Conservation (phyloP, 2,888 invertebrate genomes). For the Mayetiola destructor region DNA sequence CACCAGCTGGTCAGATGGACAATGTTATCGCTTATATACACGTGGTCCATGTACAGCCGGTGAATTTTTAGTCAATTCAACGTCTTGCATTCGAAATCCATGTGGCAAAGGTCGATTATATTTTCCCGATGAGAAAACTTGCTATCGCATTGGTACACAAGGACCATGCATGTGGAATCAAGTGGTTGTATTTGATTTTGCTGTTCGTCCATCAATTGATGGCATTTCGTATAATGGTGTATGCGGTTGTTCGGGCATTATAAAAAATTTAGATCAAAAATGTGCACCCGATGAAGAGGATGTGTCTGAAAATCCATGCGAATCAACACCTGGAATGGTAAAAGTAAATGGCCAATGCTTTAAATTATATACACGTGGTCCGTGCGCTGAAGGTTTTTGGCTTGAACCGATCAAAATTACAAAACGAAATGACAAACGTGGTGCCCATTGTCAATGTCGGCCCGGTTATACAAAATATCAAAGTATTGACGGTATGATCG, state of each 20-base stretch:
- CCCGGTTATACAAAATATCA: constrained; percentile 44
- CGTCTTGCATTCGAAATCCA: constrained; percentile 53
- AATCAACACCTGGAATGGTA: constrained; percentile 46
- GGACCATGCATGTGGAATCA: constrained; percentile 61
- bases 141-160: constrained; percentile 61
- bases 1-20: constrained; percentile 44
- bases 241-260: constrained; percentile 51
- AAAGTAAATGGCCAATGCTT: constrained; percentile 55
- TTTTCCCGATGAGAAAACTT: constrained; percentile 55
- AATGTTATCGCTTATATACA: constrained; percentile 65
- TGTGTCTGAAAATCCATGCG: constrained; percentile 36
- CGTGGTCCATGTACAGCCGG: constrained; percentile 58
- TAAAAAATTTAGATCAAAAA: constrained; percentile 33
- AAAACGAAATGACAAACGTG: constrained; percentile 21
- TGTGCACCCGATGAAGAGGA: constrained; percentile 25
- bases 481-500: constrained; percentile 29
- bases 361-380: constrained; percentile 61
- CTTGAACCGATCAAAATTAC: constrained; percentile 41
- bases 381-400: constrained; percentile 59
- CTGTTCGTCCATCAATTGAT: constrained; percentile 59
- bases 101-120: constrained; percentile 62
- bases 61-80: constrained; percentile 53
- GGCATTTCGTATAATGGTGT: constrained; percentile 71
- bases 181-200: constrained; percentile 68
- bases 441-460: constrained; percentile 51